These are phyloP conservation scores for Sciurus niger DNA, from an alignment of 2,113 vertebrate genomes.

Conservation along the genomic window DNA sequence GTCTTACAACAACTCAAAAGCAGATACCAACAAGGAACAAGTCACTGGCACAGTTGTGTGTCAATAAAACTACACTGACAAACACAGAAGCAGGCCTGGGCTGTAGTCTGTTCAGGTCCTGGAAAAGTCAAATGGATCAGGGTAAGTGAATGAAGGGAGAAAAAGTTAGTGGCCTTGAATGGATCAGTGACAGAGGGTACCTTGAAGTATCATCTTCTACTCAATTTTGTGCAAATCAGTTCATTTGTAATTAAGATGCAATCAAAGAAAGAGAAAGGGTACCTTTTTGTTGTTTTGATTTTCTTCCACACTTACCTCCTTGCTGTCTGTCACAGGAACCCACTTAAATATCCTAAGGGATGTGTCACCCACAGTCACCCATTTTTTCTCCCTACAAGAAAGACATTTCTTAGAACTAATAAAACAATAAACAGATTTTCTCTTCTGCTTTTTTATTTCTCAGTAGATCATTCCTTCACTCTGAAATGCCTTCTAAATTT, in stretches of 20 bases:
- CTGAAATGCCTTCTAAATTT: background rate
- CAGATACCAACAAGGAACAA: background rate
- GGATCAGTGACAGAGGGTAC: background rate
- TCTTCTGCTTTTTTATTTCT: constrained; percentile 21
- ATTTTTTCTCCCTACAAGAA: constrained; percentile 97
- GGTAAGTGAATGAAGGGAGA: background rate
- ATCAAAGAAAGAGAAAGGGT: background rate
- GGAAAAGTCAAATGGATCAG: background rate
- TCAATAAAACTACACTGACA: background rate
- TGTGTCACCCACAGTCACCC: constrained; percentile 98
- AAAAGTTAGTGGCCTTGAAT: background rate
- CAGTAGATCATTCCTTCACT: background rate
- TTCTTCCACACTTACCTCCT: constrained; percentile 92
- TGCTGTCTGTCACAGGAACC: constrained; percentile 97
- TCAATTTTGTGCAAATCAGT: background rate
- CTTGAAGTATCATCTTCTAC: background rate
- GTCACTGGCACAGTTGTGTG: background rate
- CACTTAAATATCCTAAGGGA: constrained; percentile 98
- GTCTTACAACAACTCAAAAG: constrained; percentile 4
- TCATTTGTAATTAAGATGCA: constrained; percentile 29
- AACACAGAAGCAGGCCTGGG: background rate
- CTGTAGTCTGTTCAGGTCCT: background rate
- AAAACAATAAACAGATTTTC: background rate
- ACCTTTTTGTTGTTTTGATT: constrained; percentile 32
- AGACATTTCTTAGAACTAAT: constrained; percentile 55